A percentile compares a stretch with the other conserved stretches of the same genome.
Conservation (phyloP, 2,113 vertebrate species). For the Symphodus melops region DNA sequence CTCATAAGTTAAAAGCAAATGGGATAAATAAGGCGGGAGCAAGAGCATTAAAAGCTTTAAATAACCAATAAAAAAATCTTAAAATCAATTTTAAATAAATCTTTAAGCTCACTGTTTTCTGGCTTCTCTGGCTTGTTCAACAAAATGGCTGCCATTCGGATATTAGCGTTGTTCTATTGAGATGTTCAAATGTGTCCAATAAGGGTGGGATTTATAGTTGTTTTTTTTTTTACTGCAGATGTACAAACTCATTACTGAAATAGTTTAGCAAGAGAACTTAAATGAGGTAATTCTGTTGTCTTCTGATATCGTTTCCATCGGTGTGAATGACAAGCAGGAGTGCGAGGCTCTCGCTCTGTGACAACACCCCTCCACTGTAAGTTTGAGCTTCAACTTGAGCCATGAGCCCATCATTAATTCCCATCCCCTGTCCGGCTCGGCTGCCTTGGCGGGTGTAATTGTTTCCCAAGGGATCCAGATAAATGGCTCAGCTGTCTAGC, state of each 20-base stretch:
- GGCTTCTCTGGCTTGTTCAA: too few species aligned
- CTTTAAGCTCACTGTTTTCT: too few species aligned
- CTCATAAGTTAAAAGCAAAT: too few species aligned
- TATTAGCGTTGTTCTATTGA: too few species aligned
- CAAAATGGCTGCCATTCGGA: too few species aligned
- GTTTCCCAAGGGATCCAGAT: slow-evolving; percentile 53
- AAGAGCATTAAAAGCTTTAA: too few species aligned
- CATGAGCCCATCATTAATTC: slow-evolving; percentile 52
- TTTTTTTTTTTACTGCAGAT: too few species aligned
- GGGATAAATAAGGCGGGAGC: too few species aligned
- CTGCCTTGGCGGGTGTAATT: slow-evolving; percentile 55
- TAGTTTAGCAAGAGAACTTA: neutral
- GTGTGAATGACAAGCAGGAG: slow-evolving; percentile 7
- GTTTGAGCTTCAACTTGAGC: slow-evolving; percentile 28
- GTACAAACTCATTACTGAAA: too few species aligned
- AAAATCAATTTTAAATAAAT: too few species aligned
- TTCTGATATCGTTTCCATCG: neutral
- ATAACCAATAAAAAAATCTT: too few species aligned
- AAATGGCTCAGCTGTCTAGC: slow-evolving; percentile 43
- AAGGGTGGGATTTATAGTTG: neutral
- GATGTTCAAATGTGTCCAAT: neutral
- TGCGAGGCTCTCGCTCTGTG: neutral
- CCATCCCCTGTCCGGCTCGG: slow-evolving; percentile 31
- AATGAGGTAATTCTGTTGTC: neutral
- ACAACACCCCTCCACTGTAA: neutral